Percentiles rank a stretch among this genome's conserved stretches.
These are phyloP conservation scores for Bradypus variegatus DNA, from an alignment of 2,797 vertebrate species.

Conservation along the genomic window DNA sequence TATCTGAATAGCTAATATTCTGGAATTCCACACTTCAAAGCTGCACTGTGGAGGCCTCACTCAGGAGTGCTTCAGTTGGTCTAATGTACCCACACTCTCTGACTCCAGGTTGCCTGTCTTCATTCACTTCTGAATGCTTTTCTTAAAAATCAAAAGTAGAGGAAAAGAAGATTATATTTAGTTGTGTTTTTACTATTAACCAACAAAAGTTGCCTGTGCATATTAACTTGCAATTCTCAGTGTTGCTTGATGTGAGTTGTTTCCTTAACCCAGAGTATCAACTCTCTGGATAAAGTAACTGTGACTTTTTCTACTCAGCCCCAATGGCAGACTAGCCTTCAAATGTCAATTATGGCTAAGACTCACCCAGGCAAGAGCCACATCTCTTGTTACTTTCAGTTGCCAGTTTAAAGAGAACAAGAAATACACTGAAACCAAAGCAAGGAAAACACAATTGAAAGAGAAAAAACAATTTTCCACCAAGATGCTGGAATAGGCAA, in stretches of 20 bases:
- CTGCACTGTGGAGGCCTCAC: background rate
- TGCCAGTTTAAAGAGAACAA: background rate
- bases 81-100: background rate
- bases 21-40: constrained; percentile 32
- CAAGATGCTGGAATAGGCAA: background rate
- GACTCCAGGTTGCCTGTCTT: background rate
- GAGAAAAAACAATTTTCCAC: constrained; percentile 25
- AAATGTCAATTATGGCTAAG: background rate
- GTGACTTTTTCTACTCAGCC: background rate
- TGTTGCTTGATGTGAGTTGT: background rate
- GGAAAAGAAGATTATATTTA: background rate
- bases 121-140: background rate
- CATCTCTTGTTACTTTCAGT: background rate
- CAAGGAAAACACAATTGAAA: background rate
- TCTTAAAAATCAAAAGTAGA: constrained; percentile 4
- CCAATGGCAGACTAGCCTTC: background rate
- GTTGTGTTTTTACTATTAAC: constrained; percentile 16
- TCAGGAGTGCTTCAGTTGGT: background rate
- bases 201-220: background rate
- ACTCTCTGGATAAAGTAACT: background rate
- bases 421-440: background rate
- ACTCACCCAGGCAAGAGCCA: background rate
- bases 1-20: background rate
- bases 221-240: background rate
- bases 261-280: background rate